phyloP scores from a whole-genome alignment of 1,140 invertebrate species.

The Asobara japonica region DNA sequence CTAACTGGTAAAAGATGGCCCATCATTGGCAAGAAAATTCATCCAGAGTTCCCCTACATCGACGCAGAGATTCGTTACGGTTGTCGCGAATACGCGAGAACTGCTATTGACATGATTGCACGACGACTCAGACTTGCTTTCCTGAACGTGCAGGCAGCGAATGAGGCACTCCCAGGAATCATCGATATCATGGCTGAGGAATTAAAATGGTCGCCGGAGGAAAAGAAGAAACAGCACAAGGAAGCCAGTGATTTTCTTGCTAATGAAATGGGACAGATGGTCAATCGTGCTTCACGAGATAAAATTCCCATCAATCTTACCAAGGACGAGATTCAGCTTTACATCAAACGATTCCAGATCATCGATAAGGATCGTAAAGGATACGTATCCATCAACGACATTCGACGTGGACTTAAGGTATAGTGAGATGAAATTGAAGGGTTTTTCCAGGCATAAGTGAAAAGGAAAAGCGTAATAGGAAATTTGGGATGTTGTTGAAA shows the following conservation, averaged over 20 bases:
- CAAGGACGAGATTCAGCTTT: constrained; percentile 93
- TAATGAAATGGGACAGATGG: constrained; percentile 96
- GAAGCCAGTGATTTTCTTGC: constrained; percentile 85
- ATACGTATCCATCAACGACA: constrained; percentile 97
- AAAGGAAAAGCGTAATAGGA: no score
- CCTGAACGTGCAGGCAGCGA: constrained; percentile 95
- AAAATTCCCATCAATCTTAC: constrained; percentile 93
- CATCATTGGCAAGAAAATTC: constrained; percentile 94
- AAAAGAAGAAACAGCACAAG: constrained; percentile 84
- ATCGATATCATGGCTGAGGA: constrained; percentile 97
- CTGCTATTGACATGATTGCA: constrained; percentile 96
- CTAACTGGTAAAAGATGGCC: constrained; percentile 97
- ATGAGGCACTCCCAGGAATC: constrained; percentile 92
- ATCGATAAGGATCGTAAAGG: constrained; percentile 97
- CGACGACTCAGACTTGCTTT: constrained; percentile 93
- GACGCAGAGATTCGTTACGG: constrained; percentile 97
- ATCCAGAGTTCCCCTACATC: constrained; percentile 98
- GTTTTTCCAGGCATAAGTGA: no score
- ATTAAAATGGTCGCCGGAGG: constrained; percentile 88
- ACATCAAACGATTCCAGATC: constrained; percentile 94
- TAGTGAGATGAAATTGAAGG: background rate
- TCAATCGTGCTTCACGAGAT: constrained; percentile 87
- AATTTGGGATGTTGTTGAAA: no score
- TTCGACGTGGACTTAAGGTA: constrained; percentile 93
- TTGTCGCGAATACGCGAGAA: constrained; percentile 94